Base-by-base conservation (phyloP, 2,797 vertebrate genomes). In the Halcyon chelicuti region DNA sequence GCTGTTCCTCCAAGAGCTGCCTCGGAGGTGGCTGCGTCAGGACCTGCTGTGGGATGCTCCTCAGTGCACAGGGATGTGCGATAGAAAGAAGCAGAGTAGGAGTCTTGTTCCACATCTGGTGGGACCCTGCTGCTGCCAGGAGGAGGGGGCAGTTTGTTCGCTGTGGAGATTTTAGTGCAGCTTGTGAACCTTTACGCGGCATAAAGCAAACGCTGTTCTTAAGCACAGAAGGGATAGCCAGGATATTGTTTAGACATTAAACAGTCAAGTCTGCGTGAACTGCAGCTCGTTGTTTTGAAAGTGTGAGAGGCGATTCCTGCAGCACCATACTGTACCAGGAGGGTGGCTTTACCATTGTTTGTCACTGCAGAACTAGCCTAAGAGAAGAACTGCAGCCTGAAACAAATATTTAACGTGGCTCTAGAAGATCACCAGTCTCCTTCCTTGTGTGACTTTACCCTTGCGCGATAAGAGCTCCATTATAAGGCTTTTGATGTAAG, bases 1-100 rank as follows among this genome's bases (percentile, higher is more conserved):
- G 33, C 61, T 74, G 44, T 44, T 88, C 35, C 17, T 86, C 23
- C 23, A 44, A 60, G 46, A 40, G 10, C 28, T 0, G 0, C 57
- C 52, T 84, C 11, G 1, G 76, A 25, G 18, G 28, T 67, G 83
- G 23, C 60, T 65, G 49, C 33, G 13, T 0, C 0, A 62, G 39
- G 29, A 12, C n/a, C 9, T 47, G 17, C 17, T 28, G 61, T 0
- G 2, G 5, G 0, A 0, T 31, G 33, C 31, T 54, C 18, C 39
- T 15, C 29, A 0, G 0, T 29, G n/a, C 0, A 0, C 35, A 44
- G 39, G 61, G 14, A 25, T 0, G 0, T 6, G 20, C 51, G 76
- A 7, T 52, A 33, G 26, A 42, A 37, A 51, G 58, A 37, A 51
- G 28, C 35, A 14, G 63, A 13, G 8, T 4, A 2, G 33, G 20